phyloP scores from a whole-genome alignment of 2,888 invertebrate genomes.

The Metacarcinus magister region DNA sequence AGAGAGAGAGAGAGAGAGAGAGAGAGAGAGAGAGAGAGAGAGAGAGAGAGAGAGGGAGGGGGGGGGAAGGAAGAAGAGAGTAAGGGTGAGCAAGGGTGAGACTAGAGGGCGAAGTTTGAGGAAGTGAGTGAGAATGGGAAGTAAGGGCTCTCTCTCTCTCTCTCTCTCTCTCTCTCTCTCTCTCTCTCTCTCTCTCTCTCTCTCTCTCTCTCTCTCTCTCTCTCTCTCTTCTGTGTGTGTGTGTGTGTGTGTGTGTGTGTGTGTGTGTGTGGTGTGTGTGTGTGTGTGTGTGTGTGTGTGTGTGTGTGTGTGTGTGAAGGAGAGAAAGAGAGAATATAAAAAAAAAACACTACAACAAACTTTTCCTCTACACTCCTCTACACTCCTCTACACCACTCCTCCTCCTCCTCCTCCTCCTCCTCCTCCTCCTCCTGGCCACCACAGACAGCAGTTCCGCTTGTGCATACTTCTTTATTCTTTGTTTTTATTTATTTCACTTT shows the following conservation, averaged over 20 bases:
- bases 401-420: not conserved
- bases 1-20: conserved; percentile 51
- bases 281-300: not conserved
- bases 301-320: not conserved
- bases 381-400: not conserved
- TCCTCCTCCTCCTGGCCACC: not conserved
- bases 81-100: not conserved
- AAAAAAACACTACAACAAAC: conserved; percentile 12
- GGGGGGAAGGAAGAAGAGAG: not conserved
- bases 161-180: no score
- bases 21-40: conserved; percentile 42
- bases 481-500: not conserved
- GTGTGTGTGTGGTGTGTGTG: not conserved
- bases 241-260: no score
- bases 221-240: no score
- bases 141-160: no score
- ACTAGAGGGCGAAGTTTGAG: not conserved
- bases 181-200: no score
- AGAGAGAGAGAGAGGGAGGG: not conserved
- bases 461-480: not conserved
- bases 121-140: no score
- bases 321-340: not conserved
- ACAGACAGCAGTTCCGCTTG: not conserved
- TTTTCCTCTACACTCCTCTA: not conserved
- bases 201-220: no score